Evolutionary conservation across 2,888 invertebrate genomes (phyloP), one percentile per base, ranked within the genome.

Genomic region (Meganola albula): DNA sequence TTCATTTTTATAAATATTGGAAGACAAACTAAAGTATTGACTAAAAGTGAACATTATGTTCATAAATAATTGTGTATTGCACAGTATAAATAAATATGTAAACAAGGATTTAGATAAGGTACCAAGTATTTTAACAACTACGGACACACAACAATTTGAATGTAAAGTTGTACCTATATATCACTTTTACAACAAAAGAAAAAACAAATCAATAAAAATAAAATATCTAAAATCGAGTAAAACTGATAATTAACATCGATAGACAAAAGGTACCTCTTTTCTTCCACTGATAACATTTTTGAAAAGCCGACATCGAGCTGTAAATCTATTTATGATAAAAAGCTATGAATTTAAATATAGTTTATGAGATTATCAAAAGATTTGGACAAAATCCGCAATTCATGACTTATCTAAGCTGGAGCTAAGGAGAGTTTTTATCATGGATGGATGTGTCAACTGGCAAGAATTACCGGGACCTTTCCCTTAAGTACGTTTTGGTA

Each of bases 251-350:
- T 40, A 47, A 79, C 78, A 82, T 80, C 75, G 75, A 82, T 72
- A 74, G 65, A 77, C 73, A 75, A 80, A 73, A 80, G 71, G 76
- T 80, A 80, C 80, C 80, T 78, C 78, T 71, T 75, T 77, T 73
- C 74, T 75, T 80, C 80, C 85, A 79, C 62, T 69, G 79, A 71
- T 68, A 80, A 82, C 76, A 80, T 80, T 78, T 83, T 80, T 76
- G 74, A 75, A 76, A 79, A 83, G 82, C 76, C 75, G 82, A 83
- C 82, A 80, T 83, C 79, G 74, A 78, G 76, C 77, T 78, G 82
- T 79, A 75, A 77, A 74, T 63, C 83, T 82, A 83, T 65, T 71
- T 64, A 65, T 69, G 68, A 67, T 75, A 74, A 67, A 71, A 44
- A 72, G 71, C 78, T 80, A 80, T 69, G 64, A 72, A 72, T 75